Evolutionary conservation across 2,113 vertebrate genomes (phyloP).

Genomic region (Passerina amoena): DNA sequence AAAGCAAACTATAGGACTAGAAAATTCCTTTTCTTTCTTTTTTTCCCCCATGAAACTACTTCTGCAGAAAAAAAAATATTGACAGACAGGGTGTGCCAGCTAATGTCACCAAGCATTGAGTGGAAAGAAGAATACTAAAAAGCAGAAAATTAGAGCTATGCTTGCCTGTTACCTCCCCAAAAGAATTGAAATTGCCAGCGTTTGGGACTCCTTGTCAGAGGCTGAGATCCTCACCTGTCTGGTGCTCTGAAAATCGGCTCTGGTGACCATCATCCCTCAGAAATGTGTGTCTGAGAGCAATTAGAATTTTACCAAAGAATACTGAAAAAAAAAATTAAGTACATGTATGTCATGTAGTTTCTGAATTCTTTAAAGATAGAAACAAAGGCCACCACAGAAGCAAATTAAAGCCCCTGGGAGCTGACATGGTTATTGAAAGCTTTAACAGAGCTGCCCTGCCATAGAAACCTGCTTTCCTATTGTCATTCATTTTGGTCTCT

Average conservation of each 20-base stretch:
- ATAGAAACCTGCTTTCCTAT: conserved; percentile 56
- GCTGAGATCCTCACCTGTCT: neutral
- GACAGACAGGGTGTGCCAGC: neutral
- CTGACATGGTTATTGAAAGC: conserved; percentile 61
- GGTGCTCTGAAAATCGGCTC: neutral
- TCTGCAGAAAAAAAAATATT: neutral
- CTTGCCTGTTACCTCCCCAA: neutral
- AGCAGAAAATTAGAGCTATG: neutral
- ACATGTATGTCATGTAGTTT: conserved; percentile 14
- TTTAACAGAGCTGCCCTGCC: conserved; percentile 47
- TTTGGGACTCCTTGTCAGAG: neutral
- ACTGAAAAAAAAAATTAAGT: neutral
- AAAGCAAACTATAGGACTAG: neutral
- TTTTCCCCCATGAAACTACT: neutral
- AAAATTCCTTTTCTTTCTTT: neutral
- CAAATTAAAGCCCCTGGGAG: conserved; percentile 68
- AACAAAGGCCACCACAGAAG: conserved; percentile 56
- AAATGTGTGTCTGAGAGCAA: neutral
- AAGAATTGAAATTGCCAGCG: neutral
- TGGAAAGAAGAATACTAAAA: neutral
- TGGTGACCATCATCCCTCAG: neutral
- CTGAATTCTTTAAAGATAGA: conserved; percentile 57
- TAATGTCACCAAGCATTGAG: neutral
- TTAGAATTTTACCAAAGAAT: conserved; percentile 9
- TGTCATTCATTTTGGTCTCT: conserved; percentile 50